A percentile compares a stretch with the other conserved stretches of the same genome.
phyloP scores from a whole-genome alignment of 1,140 invertebrate genomes.

The Papilio polytes region DNA sequence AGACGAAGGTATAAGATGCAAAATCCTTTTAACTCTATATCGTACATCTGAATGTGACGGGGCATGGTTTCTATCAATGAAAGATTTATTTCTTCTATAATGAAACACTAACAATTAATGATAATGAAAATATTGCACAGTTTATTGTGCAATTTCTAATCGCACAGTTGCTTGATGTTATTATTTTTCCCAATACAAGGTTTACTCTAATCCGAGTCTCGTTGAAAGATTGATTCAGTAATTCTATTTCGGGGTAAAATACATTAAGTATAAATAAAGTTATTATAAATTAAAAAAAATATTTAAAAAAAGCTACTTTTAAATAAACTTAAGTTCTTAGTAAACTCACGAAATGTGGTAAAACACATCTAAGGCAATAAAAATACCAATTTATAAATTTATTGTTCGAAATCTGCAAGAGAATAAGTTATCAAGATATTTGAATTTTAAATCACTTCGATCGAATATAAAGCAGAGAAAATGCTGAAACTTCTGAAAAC shows the following conservation, averaged over 20 bases:
- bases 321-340: too few relatives aligned
- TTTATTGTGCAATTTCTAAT: background rate
- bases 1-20: background rate
- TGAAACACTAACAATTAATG: background rate
- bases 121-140: background rate
- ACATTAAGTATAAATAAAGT: too few relatives aligned
- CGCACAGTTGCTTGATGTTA: background rate
- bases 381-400: background rate
- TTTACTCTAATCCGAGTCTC: background rate
- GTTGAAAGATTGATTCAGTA: background rate
- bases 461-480: slow-evolving; percentile 5
- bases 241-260: background rate
- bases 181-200: too few relatives aligned
- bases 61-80: slow-evolving; percentile 1
- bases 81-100: background rate
- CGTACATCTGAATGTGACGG: background rate
- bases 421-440: slow-evolving; percentile 21
- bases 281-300: too few relatives aligned
- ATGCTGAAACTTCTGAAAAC: background rate
- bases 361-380: background rate
- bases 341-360: background rate
- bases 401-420: background rate
- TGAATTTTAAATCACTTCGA: slow-evolving; percentile 16
- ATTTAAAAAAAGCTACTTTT: too few relatives aligned
- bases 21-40: background rate